Base-by-base conservation (phyloP, 2,888 invertebrate species). In the Eristalis intricaria region DNA sequence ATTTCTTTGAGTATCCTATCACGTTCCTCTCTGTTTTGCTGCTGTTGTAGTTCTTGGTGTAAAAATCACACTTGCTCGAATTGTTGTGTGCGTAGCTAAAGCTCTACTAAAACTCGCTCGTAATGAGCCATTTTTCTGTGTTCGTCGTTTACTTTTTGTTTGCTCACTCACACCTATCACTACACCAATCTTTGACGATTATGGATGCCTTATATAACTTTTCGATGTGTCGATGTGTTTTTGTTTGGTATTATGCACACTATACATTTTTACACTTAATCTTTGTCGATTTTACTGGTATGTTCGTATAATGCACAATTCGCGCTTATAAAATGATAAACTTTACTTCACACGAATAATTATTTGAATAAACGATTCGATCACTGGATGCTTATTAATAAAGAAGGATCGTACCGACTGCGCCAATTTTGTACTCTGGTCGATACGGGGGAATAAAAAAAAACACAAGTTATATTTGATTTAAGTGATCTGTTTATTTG, bases 1-100 rank as follows among this genome's bases (percentile, higher is more conserved):
- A 61, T 71, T 61, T 71, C 40, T 1, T 71, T 71, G 7, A 71
- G 71, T 15, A 71, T 71, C 60, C 61, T 23, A 56, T 58, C 50
- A n/a, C n/a, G n/a, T n/a, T n/a, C n/a, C n/a, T n/a, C n/a, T n/a
- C n/a, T n/a, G n/a, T n/a, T n/a, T n/a, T n/a, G n/a, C n/a, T n/a
- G n/a, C n/a, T n/a, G n/a, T n/a, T n/a, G n/a, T n/a, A n/a, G n/a
- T n/a, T n/a, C n/a, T n/a, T n/a, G n/a, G n/a, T n/a, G n/a, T n/a
- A n/a, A n/a, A n/a, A n/a, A n/a, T n/a, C n/a, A 11, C 26, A 68
- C 50, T 50, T 68, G 26, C 26, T 68, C 50, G 43, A 66, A 43
- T 40, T 66, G 66, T 66, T 66, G 66, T 0, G 66, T 66, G 43
- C 23, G 66, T 4, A 35, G 23, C 35, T 65, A 22, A 38, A 65